A percentile compares a stretch with the other conserved stretches of the same genome.
These are phyloP conservation scores for Drosophila navojoa DNA, from an alignment of 1,140 invertebrate genomes.

Conservation along the genomic window DNA sequence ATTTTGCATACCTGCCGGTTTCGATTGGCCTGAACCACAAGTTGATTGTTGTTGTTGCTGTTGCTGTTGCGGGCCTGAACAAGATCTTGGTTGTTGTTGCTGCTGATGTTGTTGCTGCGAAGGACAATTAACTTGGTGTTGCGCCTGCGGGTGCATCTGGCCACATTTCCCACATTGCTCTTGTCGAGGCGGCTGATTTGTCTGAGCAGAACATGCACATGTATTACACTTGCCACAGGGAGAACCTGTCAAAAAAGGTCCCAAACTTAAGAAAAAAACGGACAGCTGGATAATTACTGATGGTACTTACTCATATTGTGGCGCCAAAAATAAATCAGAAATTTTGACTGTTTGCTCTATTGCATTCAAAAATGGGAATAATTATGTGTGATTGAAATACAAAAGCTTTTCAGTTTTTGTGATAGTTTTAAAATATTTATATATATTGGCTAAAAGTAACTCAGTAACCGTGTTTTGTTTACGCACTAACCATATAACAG, in stretches of 20 bases:
- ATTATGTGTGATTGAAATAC: neutral
- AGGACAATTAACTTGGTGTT: neutral
- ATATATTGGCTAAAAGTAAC: neutral
- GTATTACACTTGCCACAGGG: slow-evolving; percentile 57
- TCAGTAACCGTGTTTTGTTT: neutral
- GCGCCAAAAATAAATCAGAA: neutral
- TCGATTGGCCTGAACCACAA: no score
- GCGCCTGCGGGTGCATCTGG: neutral
- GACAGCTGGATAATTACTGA: neutral
- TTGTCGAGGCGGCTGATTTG: neutral
- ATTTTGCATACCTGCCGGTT: no score
- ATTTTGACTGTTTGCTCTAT: neutral
- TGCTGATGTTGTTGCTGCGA: neutral
- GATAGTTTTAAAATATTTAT: neutral
- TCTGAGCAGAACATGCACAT: slow-evolving; percentile 43
- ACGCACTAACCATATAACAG: no score
- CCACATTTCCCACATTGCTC: neutral
- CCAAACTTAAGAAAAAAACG: neutral
- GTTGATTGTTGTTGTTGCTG: neutral
- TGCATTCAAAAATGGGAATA: slow-evolving; percentile 2
- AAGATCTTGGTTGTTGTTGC: neutral
- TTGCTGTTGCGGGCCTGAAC: neutral
- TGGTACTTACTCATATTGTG: slow-evolving; percentile 32
- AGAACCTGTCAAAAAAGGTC: slow-evolving; percentile 18
- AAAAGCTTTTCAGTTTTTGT: neutral